Evolutionary conservation across 2,113 vertebrate species (phyloP).

Genomic region (Motacilla tschutschensis): DNA sequence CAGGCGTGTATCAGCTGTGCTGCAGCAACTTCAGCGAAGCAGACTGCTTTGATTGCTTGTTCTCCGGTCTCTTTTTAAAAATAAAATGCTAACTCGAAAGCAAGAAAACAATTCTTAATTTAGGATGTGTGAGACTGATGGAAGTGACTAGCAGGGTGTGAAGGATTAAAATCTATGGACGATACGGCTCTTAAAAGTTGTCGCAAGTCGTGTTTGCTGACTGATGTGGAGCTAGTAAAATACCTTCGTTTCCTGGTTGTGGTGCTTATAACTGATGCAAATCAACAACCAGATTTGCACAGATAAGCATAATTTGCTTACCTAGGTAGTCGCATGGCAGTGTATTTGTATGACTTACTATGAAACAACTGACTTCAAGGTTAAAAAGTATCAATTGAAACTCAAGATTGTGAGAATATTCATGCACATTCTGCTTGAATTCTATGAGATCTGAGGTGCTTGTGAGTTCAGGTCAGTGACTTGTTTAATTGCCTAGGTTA

Average conservation of each 20-base stretch:
- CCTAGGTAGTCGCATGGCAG: background rate
- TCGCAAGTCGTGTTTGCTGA: accelerated
- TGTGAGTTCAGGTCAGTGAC: background rate
- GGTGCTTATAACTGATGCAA: background rate
- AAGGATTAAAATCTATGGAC: background rate
- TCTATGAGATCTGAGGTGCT: background rate
- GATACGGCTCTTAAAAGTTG: background rate
- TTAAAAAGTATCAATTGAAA: background rate
- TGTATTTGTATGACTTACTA: background rate
- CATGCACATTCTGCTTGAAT: background rate
- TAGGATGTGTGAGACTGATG: background rate
- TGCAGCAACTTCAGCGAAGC: background rate
- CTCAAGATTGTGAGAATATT: background rate
- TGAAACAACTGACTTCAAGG: background rate
- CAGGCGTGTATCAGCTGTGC: background rate
- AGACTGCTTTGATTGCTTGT: background rate
- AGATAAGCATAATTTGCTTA: background rate
- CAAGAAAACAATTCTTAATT: background rate
- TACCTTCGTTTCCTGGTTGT: background rate
- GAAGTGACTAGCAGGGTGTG: accelerated
- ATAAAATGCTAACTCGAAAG: background rate
- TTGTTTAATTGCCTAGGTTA: background rate
- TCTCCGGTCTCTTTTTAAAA: background rate
- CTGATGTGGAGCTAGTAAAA: background rate
- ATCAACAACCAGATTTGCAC: background rate